Evolutionary conservation across 2,797 vertebrate genomes (phyloP), one percentile per base, ranked within the genome.

Genomic region (Arnoldichthys spilopterus): DNA sequence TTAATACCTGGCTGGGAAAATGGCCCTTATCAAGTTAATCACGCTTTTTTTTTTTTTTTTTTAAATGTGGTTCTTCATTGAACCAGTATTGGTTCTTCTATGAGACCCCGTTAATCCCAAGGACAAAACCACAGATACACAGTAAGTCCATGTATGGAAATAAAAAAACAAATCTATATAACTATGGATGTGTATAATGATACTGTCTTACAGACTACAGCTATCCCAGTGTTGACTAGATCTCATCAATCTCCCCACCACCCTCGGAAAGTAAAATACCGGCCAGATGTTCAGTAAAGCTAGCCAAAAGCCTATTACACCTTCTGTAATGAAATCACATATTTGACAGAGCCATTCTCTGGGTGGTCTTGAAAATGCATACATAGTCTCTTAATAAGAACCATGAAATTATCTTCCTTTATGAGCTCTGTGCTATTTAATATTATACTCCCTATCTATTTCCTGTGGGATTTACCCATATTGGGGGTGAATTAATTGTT

Each of bases 261-360:
- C 58, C 28, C 45, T 63, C 26, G 56, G 28, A 34, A 22, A 28
- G 22, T 54, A 66, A 45, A 78, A 72, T 49, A 30, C 56, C 73
- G 61, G 24, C 53, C 54, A 79, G 77, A 79, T 79, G 62, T 56
- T 66, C 66, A 45, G 54, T 1, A 13, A 58, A 66, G 22, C 63
- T 24, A n/a, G 63, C 71, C 63, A 73, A 79, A 73, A 32, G 15
- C 70, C 45, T 37, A 47, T 30, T 34, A 58, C 47, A 73, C 24
- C 20, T 49, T 66, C 28, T 79, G 70, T 66, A 73, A 47, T 45
- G 53, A 68, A 67, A 58, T 64, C 34, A 76, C 30, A 58, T 56
- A 76, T 76, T 68, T 76, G 51, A 67, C 26, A 43, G 49, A 20
- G 30, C 4, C 61, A 37, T 66, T 34, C 62, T 66, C 45, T 63